These are phyloP conservation scores for Stegana nigrithorax DNA, from an alignment of 2,888 invertebrate species.

Conservation along the genomic window DNA sequence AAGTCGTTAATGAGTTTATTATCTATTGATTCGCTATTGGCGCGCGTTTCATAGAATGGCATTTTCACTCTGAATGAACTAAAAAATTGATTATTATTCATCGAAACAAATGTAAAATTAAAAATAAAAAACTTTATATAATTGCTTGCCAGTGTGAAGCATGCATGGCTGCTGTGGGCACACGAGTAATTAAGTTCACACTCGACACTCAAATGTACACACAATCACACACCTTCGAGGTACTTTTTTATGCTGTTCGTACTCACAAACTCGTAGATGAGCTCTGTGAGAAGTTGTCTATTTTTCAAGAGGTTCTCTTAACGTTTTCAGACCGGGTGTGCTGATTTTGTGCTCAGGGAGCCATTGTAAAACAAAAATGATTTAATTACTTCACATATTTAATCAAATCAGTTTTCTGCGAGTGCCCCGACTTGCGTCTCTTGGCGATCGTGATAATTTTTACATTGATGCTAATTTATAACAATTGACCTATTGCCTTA, in stretches of 20 bases:
- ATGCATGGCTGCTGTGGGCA: too few relatives aligned
- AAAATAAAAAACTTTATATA: too few relatives aligned
- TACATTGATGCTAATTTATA: conserved; percentile 64
- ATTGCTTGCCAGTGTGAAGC: too few relatives aligned
- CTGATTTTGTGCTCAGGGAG: too few relatives aligned
- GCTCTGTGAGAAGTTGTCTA: background rate
- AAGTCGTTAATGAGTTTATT: conserved; percentile 22
- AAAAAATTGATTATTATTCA: background rate
- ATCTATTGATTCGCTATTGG: conserved; percentile 25
- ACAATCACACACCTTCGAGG: too few relatives aligned
- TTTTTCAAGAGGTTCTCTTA: too few relatives aligned
- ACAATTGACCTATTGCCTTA: conserved; percentile 65
- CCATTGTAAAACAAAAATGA: conserved; percentile 47
- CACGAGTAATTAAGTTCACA: too few relatives aligned
- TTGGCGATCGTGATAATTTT: conserved; percentile 40
- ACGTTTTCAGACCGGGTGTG: background rate
- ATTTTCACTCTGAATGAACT: background rate
- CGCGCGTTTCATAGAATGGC: background rate
- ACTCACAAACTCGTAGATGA: background rate
- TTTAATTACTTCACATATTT: conserved; percentile 52
- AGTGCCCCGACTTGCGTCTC: conserved; percentile 41
- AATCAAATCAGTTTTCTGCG: conserved; percentile 50
- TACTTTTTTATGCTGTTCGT: background rate
- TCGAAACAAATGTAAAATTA: too few relatives aligned
- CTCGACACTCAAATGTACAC: too few relatives aligned